Evolutionary conservation across 2,113 vertebrate species (phyloP), one percentile per base, ranked within the genome.

Genomic region (Xerus inauris): DNA sequence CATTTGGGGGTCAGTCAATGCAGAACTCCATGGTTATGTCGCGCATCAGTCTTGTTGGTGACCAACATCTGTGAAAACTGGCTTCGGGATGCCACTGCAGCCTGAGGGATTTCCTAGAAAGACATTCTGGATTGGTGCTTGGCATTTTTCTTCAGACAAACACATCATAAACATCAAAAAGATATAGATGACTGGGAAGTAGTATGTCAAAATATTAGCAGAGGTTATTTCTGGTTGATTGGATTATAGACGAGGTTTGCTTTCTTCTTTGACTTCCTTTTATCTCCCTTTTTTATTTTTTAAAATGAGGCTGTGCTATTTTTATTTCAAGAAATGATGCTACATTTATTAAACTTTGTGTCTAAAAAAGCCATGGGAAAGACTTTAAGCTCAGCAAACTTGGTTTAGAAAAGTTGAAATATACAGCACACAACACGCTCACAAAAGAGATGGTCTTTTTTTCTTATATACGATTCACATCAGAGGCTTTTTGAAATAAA

Each of bases 181-280:
- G 51, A 49, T 30, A 49, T 30, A 59, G 87, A 8, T n/a, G 28
- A 0, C 38, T 91, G 22, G 30, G 28, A 81, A 88, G 20, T 8
- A 45, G 5, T 5, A 5, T 77, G 77, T 91, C 79, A 91, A 17
- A 91, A 75, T 95, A 89, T 75, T 75, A 75, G 62, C 69, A 59
- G 47, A 93, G 54, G 62, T 89, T 82, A 67, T 83, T 93, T 95
- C 57, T 73, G 49, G 62, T 40, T 89, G 64, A 54, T 72, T 83
- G 69, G 51, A 35, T 64, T 77, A 49, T 4, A 86, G 40, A 28
- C 19, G 83, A 7, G 38, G 17, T 67, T 91, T 10, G 47, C 83
- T 91, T 94, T 81, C 88, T 89, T 89, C 42, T 83, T 69, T 94
- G 51, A 67, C 45, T 93, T 79, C 45, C 89, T 72, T 81, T 85